These are phyloP conservation scores for Neoarius graeffei DNA, from an alignment of 2,113 vertebrate species.

Conservation along the genomic window DNA sequence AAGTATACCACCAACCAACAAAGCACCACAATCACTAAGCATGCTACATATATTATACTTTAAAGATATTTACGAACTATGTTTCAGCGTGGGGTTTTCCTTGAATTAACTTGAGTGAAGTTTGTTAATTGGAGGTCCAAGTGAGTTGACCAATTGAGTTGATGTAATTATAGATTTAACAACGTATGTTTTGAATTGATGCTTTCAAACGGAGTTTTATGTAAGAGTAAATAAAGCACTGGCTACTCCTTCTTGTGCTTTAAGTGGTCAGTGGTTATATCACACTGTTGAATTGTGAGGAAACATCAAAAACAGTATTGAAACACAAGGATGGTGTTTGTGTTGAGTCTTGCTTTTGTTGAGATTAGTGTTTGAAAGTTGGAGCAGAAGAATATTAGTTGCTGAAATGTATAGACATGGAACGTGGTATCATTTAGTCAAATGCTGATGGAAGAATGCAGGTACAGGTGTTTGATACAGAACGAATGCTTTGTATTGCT, in stretches of 20 bases:
- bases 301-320: neutral
- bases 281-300: neutral
- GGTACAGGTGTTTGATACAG: neutral
- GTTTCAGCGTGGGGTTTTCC: neutral
- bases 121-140: neutral
- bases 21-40: neutral
- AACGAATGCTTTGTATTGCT: conserved; percentile 14
- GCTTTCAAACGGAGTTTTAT: neutral
- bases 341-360: neutral
- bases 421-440: neutral
- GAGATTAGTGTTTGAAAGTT: neutral
- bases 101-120: neutral
- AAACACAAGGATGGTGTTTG: neutral
- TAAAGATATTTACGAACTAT: neutral
- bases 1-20: neutral
- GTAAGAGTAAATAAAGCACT: neutral
- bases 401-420: neutral
- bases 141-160: neutral
- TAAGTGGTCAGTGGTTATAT: neutral
- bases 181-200: neutral
- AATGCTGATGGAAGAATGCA: neutral
- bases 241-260: neutral
- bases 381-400: neutral
- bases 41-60: neutral
- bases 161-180: neutral